These are phyloP conservation scores for Podiceps cristatus DNA, from an alignment of 2,113 vertebrate genomes.

Conservation along the genomic window DNA sequence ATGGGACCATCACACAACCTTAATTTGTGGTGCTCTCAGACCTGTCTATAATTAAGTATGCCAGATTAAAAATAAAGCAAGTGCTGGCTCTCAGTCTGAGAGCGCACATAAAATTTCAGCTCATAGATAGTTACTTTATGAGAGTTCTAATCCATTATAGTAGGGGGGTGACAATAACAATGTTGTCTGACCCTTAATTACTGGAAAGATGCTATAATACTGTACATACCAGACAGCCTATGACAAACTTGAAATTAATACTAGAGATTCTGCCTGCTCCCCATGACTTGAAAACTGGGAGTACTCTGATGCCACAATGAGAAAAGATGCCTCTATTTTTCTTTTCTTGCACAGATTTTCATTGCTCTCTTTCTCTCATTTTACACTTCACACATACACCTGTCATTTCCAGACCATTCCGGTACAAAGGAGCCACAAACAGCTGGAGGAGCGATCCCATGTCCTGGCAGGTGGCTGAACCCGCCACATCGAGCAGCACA, in stretches of 20 bases:
- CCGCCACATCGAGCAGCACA: not conserved
- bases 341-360: not conserved
- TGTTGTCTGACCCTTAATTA: slow-evolving; percentile 16
- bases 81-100: not conserved
- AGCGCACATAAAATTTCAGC: not conserved
- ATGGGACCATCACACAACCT: not conserved
- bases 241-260: slow-evolving; percentile 36
- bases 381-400: not conserved
- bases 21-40: slow-evolving; percentile 30
- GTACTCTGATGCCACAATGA: not conserved
- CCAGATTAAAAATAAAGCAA: slow-evolving; percentile 24
- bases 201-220: slow-evolving; percentile 8
- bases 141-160: slow-evolving; percentile 30
- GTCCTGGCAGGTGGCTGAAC: not conserved
- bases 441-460: not conserved
- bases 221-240: not conserved
- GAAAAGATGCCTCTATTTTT: not conserved
- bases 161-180: not conserved
- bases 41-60: not conserved
- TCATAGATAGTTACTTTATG: not conserved
- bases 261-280: not conserved
- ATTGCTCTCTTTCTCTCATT: not conserved
- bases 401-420: not conserved
- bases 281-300: not conserved
- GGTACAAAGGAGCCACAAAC: not conserved